Percentiles rank a stretch among this genome's conserved stretches.
phyloP scores from a whole-genome alignment of 2,888 invertebrate species.

The Malacosoma neustria region DNA sequence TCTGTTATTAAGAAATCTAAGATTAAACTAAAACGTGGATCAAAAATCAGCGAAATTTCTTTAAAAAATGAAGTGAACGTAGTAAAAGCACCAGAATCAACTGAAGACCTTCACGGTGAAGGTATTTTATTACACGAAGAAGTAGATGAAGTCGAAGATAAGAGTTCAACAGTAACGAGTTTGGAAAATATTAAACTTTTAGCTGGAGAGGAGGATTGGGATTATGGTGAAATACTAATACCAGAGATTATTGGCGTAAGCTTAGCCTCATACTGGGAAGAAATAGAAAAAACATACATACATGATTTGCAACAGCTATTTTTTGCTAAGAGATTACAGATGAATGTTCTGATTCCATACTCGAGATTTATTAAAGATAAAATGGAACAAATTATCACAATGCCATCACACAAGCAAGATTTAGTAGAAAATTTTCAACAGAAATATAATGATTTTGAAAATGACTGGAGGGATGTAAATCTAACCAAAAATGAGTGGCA shows the following conservation, averaged over 20 bases:
- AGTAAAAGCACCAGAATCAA: slow-evolving; percentile 31
- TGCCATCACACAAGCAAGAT: slow-evolving; percentile 75
- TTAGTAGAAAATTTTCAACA: slow-evolving; percentile 73
- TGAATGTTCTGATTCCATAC: slow-evolving; percentile 74
- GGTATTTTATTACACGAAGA: slow-evolving; percentile 21
- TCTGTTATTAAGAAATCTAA: slow-evolving; percentile 33
- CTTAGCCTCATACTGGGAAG: slow-evolving; percentile 68
- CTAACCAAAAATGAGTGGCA: slow-evolving; percentile 78
- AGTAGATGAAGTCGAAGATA: slow-evolving; percentile 24
- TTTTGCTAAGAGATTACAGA: slow-evolving; percentile 70
- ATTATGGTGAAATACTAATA: slow-evolving; percentile 55
- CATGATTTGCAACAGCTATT: slow-evolving; percentile 72
- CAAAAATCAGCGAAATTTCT: slow-evolving; percentile 36
- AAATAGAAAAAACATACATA: slow-evolving; percentile 62
- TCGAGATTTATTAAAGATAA: slow-evolving; percentile 66
- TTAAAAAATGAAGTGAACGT: slow-evolving; percentile 28
- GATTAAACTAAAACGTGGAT: slow-evolving; percentile 33
- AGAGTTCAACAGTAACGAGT: slow-evolving; percentile 17
- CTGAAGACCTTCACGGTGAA: slow-evolving; percentile 22
- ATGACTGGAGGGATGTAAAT: slow-evolving; percentile 71
- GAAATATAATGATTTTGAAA: slow-evolving; percentile 75
- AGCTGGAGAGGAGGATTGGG: slow-evolving; percentile 63
- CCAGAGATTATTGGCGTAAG: slow-evolving; percentile 39
- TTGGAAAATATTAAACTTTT: slow-evolving; percentile 33
- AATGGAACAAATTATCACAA: slow-evolving; percentile 67